Evolutionary conservation across 2,797 vertebrate species (phyloP), one percentile per base, ranked within the genome.

Genomic region (Cossypha dichroa): DNA sequence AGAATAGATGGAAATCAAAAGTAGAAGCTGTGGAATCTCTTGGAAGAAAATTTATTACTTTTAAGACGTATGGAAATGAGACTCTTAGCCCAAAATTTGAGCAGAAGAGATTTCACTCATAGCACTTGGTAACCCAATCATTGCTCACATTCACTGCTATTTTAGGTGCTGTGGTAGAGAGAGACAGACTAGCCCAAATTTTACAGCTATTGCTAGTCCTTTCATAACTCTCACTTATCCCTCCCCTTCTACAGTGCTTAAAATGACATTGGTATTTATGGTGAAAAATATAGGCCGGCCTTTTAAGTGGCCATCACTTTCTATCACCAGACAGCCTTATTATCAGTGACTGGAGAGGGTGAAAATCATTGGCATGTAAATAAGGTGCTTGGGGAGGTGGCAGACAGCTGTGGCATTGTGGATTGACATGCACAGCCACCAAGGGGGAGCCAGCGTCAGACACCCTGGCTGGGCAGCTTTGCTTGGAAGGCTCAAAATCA

Each of bases 331-430:
- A 38, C 48, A 84, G 43, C 22, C 34, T 49, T 26, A 49, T 56
- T 90, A 88, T 19, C 67, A 81, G 69, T 64, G 66, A 73, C 11
- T 49, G 76, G 48, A 55, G 23, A 64, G 56, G 48, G 43, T 4
- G n/a, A 56, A 94, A 86, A 54, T 34, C 10, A 2, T 2, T 88
- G 69, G 46, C 62, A 51, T 88, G 88, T 85, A 82, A 95, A 95
- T 93, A 6, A 84, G 55, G 88, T 45, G 41, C 76, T 77, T 81
- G 74, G 18, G 0, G 34, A 96, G 93, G 96, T 95, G 96, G 63
- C 83, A 97, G 96, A 97, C 96, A 13, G 16, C 14, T 48, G 46
- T 15, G 23, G 46, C 46, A 14, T 48, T 95, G 94, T 90, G 91
- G 52, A 96, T 96, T 97, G 85, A 31, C 67, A 43, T 8, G 48